These are phyloP conservation scores for Echeneis naucrates DNA, from an alignment of 2,797 vertebrate species.

Conservation along the genomic window DNA sequence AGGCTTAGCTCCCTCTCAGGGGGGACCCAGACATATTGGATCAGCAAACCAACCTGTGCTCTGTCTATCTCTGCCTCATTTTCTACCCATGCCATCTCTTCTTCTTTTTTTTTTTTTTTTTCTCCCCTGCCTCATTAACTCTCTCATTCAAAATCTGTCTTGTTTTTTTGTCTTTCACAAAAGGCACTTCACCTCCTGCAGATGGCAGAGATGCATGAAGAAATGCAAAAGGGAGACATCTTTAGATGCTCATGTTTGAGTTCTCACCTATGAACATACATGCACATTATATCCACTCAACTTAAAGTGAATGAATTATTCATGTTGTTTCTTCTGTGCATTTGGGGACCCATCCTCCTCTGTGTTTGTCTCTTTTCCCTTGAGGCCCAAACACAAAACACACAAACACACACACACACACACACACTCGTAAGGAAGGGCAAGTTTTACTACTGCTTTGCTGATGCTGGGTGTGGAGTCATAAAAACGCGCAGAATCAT, in stretches of 20 bases:
- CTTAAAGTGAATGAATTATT: slow-evolving; percentile 60
- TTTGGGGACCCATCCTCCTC: slow-evolving; percentile 41
- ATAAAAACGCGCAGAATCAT: slow-evolving; percentile 69
- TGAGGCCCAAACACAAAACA: not conserved
- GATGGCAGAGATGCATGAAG: slow-evolving; percentile 1
- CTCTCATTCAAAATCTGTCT: slow-evolving; percentile 12
- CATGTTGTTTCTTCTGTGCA: slow-evolving; percentile 28
- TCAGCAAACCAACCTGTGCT: slow-evolving; percentile 64
- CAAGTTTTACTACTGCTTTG: slow-evolving; percentile 59
- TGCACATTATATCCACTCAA: slow-evolving; percentile 22
- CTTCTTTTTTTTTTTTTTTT: not conserved
- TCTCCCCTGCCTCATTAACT: slow-evolving; percentile 36
- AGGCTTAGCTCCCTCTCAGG: slow-evolving; percentile 73
- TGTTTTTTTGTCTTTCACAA: slow-evolving; percentile 11
- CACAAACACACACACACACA: not conserved
- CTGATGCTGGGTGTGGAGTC: slow-evolving; percentile 51
- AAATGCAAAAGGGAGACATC: slow-evolving; percentile 2
- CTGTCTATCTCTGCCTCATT: slow-evolving; percentile 50
- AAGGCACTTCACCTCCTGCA: slow-evolving; percentile 17
- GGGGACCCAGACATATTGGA: slow-evolving; percentile 53
- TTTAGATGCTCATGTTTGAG: slow-evolving; percentile 16
- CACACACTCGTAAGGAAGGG: slow-evolving; percentile 31
- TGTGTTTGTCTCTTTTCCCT: slow-evolving; percentile 35
- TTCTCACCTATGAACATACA: not conserved
- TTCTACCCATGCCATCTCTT: slow-evolving; percentile 11